Conservation (phyloP, 2,888 invertebrate genomes). For the Archaeoteleia sp. region DNA sequence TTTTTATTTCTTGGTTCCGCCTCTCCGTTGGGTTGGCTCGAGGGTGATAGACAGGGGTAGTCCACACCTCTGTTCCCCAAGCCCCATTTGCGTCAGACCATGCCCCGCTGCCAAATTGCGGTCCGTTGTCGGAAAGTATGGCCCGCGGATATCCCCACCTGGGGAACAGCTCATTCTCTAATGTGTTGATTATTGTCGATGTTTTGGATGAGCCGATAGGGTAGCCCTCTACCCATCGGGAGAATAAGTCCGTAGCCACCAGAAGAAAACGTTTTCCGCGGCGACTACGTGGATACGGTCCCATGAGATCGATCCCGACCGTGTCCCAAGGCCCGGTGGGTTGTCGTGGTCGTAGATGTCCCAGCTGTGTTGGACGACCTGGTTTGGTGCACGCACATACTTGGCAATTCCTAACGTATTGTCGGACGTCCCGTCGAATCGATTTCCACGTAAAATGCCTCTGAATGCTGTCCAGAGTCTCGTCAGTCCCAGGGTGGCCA, state of each 20-base stretch:
- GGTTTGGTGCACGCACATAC: not conserved
- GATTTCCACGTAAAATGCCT: conserved; percentile 7
- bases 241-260: conserved; percentile 54
- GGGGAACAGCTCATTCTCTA: conserved; percentile 35
- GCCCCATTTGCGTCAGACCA: not conserved
- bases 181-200: not conserved
- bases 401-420: conserved; percentile 3
- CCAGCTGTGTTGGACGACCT: not conserved
- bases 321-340: conserved; percentile 4
- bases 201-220: conserved; percentile 12
- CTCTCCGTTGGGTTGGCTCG: too few relatives aligned
- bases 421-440: conserved; percentile 3
- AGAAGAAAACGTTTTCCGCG: conserved; percentile 28
- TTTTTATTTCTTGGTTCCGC: conserved; percentile 36
- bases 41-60: conserved; percentile 40
- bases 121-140: conserved; percentile 46
- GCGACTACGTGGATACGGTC: conserved; percentile 14
- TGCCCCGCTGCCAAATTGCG: too few relatives aligned
- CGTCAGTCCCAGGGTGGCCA: conserved; percentile 15
- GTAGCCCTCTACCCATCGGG: conserved; percentile 57
- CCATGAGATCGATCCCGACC: conserved; percentile 6
- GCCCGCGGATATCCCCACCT: conserved; percentile 25
- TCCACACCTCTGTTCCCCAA: conserved; percentile 21
- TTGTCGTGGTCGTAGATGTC: not conserved
- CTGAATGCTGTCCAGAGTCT: conserved; percentile 8